Base-by-base conservation (phyloP, 2,888 invertebrate species). In the Hemistola chrysoprasaria region DNA sequence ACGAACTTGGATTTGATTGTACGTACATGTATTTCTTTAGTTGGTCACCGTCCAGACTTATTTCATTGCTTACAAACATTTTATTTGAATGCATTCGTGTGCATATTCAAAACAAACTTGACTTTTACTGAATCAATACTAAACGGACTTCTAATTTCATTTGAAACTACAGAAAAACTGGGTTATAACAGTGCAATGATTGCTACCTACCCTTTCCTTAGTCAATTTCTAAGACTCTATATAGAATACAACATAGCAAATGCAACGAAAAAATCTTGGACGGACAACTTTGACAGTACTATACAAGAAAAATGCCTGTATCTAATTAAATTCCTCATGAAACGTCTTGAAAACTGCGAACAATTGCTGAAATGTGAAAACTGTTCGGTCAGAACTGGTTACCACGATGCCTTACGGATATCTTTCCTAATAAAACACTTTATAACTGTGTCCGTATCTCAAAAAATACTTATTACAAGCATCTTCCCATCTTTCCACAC, bases 331-430 rank as follows among this genome's bases (percentile, higher is more conserved):
- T 59, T 66, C 40, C 38, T 86, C 7, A 59, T 76, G 39, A 53
- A 47, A 1, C 72, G 72, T 25, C 24, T 79, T 0, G 60, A 59
- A 36, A 45, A 53, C 0, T 63, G 70, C 0, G 52, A 67, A 0
- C 85, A 84, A 11, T 23, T 80, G 0, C 27, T 76, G 0, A 86
- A 82, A 67, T 87, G 88, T 43, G 84, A 84, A 0, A 73, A 71
- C 11, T 88, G 87, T 44, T 52, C 32, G 1, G 56, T 73, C 0
- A 78, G 71, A 56, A 55, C 71, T 0, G 79, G 82, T 0, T 33
- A 78, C 0, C 88, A 88, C 8, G 88, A 88, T 8, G 65, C 75
- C 0, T 45, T 87, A 4, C 56, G 86, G 0, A 50, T 87, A 0
- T 72, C 79, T 0, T 80, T 85, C 23, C 22, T 72, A 1, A 35